Base-by-base conservation (phyloP, 2,797 vertebrate genomes). In the Coregonus ussuriensis region DNA sequence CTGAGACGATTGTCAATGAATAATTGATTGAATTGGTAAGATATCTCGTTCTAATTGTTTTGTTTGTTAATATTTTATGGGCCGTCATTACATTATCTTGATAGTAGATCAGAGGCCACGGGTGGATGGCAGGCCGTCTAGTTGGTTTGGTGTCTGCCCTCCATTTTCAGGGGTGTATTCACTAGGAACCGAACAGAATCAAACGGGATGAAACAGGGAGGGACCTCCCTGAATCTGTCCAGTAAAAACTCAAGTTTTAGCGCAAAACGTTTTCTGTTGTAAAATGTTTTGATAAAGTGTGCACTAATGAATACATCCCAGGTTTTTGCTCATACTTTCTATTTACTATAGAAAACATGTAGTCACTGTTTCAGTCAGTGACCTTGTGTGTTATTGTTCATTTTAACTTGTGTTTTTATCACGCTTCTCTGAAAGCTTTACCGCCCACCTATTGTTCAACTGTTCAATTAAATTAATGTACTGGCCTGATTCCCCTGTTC, bases 21-120 rank as follows among this genome's bases (percentile, higher is more conserved):
- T 94, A 92, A 94, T 95, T 93, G 75, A 94, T 92, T 83, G 76
- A 91, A 93, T 91, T 93, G 91, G 90, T 91, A 93, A 93, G 89
- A 92, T 47, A 47, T 92, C 82, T 89, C 83, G 88, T 86, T 92
- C 90, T 92, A 92, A 94, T 94, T 93, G 91, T 94, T 94, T 90
- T 82, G 88, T 91, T 88, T 85, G 87, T 95, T 91, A 93, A 94
- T 93, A 93, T 93, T 94, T 94, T 74, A 94, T 93, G 90, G 59
- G 85, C 77, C 84, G 88, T 86, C 83, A 86, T 93, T 92, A 92
- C 92, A 87, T 90, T 82, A 84, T 84, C 78, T 83, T 75, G 81
- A 90, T 88, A 86, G 86, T 86, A 87, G 90, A 62, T 62, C 59
- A 25, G 59, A 85, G 88, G 87, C 88, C 86, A 79, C 82, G 41